A percentile compares a stretch with the other conserved stretches of the same genome.
phyloP scores from a whole-genome alignment of 30 jellyfish, hydroid and myxozoan species.

The Morbakka virulenta region DNA sequence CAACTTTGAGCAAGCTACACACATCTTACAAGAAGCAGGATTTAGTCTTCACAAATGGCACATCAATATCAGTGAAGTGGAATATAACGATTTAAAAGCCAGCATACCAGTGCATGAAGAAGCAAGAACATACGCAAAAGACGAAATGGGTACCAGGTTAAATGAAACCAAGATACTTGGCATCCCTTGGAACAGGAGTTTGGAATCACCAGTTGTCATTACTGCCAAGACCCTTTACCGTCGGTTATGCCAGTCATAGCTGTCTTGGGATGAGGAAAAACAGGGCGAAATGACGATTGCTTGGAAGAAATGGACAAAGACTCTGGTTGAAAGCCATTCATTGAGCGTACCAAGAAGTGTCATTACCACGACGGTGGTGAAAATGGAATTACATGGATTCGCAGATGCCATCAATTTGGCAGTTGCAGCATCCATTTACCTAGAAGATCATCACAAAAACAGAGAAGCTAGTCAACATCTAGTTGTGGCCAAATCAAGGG shows the following conservation, averaged over 20 bases:
- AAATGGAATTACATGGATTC: constrained; percentile 12
- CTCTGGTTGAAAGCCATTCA: background rate
- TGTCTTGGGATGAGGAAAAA: constrained; percentile 18
- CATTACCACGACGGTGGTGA: background rate
- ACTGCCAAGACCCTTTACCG: too few relatives aligned
- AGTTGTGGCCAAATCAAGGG: constrained; percentile 15
- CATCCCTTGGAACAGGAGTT: constrained; percentile 1
- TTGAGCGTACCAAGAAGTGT: constrained; percentile 22
- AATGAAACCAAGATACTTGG: constrained; percentile 15
- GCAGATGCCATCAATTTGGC: constrained; percentile 23
- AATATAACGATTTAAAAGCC: too few relatives aligned
- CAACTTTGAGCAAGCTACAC: constrained; percentile 34
- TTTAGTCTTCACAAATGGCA: constrained; percentile 40
- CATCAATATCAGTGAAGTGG: background rate
- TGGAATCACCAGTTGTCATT: constrained; percentile 17
- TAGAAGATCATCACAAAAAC: background rate
- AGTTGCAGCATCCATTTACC: constrained; percentile 22
- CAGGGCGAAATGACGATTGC: constrained; percentile 9
- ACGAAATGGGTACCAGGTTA: constrained; percentile 1
- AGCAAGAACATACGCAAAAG: background rate
- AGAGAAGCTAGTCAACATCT: constrained; percentile 4
- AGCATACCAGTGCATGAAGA: too few relatives aligned
- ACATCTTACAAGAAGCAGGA: constrained; percentile 32
- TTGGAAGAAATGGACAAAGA: constrained; percentile 7
- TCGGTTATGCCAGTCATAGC: too few relatives aligned